Evolutionary conservation across 2,797 vertebrate genomes (phyloP), one percentile per base, ranked within the genome.

Genomic region (Limnodromus scolopaceus): DNA sequence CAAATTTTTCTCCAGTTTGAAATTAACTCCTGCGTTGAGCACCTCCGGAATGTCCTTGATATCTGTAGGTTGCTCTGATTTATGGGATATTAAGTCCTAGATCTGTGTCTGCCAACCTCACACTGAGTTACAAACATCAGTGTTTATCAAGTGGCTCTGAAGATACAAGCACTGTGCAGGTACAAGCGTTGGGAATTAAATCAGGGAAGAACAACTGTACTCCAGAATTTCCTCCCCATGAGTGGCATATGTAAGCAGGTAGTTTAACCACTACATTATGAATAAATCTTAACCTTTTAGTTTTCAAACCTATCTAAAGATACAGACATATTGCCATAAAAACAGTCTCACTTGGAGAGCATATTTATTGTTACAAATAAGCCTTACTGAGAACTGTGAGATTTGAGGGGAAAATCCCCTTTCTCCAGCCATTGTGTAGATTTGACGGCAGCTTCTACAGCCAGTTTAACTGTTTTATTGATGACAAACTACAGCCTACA

Each of bases 201-300:
- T 88, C 60, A 80, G 43, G 80, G 61, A 57, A 80, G 53, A 61
- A 71, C n/a, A 76, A 45, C 0, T 63, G 45, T 49, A 88, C 49
- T 90, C 92, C 77, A 84, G 54, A 93, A 90, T 41, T 65, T 82
- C 45, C 66, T 93, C 36, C 70, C 83, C 38, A 12, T 7, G 22
- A 72, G 70, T 75, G 58, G 63, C 3, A 0, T n/a, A 32, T 14
- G 34, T 57, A 84, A 81, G 79, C 61, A 89, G 39, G 63, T 49
- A 66, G 30, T 80, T 90, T 92, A 85, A 87, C 84, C 25, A 91
- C 87, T 60, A 64, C 41, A 57, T 68, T 53, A 83, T 11, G 18
- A 94, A 89, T 57, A 94, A 89, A 93, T 57, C 72, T 60, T 74
- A 91, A 95, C 60, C 43, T 93, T 93, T 94, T n/a, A 36, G 15